Evolutionary conservation across 2,113 vertebrate species (phyloP).

Genomic region (Zootoca vivipara): DNA sequence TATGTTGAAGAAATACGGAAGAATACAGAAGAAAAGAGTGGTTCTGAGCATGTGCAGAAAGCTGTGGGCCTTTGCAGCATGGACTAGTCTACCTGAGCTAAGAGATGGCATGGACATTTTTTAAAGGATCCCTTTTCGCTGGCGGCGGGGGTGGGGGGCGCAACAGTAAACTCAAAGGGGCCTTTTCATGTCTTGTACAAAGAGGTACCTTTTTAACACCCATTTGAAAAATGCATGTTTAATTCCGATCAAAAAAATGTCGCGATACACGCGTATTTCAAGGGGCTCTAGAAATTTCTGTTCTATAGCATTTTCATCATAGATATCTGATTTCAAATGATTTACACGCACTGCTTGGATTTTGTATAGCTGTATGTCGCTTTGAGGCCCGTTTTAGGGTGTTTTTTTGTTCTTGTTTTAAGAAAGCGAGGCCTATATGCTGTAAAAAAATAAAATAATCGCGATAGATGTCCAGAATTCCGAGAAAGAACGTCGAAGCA

Average conservation of each 20-base stretch:
- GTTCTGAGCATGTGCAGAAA: background rate
- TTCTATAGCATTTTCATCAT: too few relatives aligned
- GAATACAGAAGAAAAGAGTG: background rate
- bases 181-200: too few relatives aligned
- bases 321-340: too few relatives aligned
- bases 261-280: background rate
- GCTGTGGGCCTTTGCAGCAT: background rate
- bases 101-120: background rate
- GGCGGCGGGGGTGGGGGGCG: background rate
- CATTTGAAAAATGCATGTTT: background rate
- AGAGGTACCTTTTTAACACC: background rate
- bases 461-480: background rate
- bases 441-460: too few relatives aligned
- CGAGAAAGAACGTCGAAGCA: background rate
- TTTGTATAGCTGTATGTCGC: too few relatives aligned
- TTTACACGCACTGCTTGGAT: too few relatives aligned
- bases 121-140: background rate
- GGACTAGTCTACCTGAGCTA: background rate
- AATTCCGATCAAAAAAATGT: background rate
- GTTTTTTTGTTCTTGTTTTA: too few relatives aligned
- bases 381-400: too few relatives aligned
- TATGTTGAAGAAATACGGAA: background rate
- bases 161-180: background rate
- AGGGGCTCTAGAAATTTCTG: background rate
- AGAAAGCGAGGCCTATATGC: too few relatives aligned